Evolutionary conservation across 2,797 vertebrate species (phyloP).

Genomic region (Notamacropus eugenii): DNA sequence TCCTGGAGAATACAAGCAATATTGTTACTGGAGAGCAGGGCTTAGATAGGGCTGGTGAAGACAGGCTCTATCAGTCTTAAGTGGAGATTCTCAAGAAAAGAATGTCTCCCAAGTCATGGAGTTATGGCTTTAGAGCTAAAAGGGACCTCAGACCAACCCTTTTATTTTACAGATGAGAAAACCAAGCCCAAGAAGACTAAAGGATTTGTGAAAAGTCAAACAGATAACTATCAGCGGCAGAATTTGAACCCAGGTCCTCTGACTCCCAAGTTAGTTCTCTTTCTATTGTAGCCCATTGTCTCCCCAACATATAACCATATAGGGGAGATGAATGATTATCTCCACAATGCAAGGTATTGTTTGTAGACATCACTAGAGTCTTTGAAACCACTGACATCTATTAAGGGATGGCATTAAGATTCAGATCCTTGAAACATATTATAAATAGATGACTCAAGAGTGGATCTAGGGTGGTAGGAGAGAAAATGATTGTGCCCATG

Average conservation of each 20-base stretch:
- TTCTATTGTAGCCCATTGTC: neutral
- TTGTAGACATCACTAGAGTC: neutral
- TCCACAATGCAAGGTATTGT: neutral
- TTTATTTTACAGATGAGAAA: slow-evolving; percentile 23
- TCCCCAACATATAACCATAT: neutral
- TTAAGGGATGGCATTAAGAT: neutral
- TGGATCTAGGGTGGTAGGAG: neutral
- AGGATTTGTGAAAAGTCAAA: slow-evolving; percentile 29
- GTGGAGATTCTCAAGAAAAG: slow-evolving; percentile 6
- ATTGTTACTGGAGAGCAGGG: neutral
- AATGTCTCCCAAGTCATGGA: neutral
- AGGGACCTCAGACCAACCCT: neutral
- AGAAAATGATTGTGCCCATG: neutral
- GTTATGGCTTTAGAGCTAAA: neutral
- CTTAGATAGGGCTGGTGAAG: neutral
- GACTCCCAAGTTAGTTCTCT: neutral
- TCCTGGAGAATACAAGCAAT: slow-evolving; percentile 14
- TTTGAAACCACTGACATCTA: neutral
- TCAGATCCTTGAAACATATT: neutral
- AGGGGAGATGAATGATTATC: neutral
- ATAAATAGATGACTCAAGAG: neutral
- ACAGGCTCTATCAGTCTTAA: neutral
- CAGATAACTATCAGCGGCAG: neutral
- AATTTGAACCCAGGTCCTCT: neutral
- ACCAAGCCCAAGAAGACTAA: slow-evolving; percentile 10